Evolutionary conservation across 2,113 vertebrate species (phyloP), one percentile per base, ranked within the genome.

Genomic region (Ornithorhynchus anatinus): DNA sequence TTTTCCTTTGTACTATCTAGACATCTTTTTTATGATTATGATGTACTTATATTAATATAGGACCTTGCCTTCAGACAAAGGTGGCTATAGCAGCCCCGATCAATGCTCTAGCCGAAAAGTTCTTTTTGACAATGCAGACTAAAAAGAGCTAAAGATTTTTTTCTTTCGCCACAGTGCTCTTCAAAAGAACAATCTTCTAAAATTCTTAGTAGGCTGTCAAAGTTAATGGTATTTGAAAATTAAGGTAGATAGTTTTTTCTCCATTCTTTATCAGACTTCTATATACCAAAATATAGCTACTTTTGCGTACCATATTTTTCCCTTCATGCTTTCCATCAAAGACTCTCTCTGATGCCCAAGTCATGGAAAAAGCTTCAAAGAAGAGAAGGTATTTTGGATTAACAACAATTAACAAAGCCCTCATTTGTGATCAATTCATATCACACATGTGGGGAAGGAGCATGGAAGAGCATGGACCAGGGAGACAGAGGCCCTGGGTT

Each of bases 171-270:
- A 22, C 1, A 2, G 1, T 15, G 3, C 8, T 70, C 54, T 75
- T 69, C 48, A 20, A 35, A 63, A 54, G 20, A 71, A 12, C 10
- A 23, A 0, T n/a, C 59, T 52, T 39, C 44, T 64, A 20, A 64
- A 62, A n/a, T 35, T 64, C 44, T 36, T 43, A 52, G 60, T 78
- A 52, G 39, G 29, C 35, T 33, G 38, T 56, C 37, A 42, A 29
- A 44, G 19, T 52, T 77, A 64, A 72, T 80, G 71, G 45, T 59
- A 31, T 68, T 70, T 80, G 54, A 47, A n/a, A n/a, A n/a, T n/a
- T n/a, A n/a, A n/a, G n/a, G n/a, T n/a, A n/a, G n/a, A n/a, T n/a
- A 17, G 66, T 61, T 72, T 20, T 0, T 22, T 62, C 37, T 43
- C 7, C 15, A 45, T 81, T 72, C 63, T 1, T 70, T 73, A 79